phyloP scores from a whole-genome alignment of 2,888 invertebrate species.

The Rhagonycha fulva region DNA sequence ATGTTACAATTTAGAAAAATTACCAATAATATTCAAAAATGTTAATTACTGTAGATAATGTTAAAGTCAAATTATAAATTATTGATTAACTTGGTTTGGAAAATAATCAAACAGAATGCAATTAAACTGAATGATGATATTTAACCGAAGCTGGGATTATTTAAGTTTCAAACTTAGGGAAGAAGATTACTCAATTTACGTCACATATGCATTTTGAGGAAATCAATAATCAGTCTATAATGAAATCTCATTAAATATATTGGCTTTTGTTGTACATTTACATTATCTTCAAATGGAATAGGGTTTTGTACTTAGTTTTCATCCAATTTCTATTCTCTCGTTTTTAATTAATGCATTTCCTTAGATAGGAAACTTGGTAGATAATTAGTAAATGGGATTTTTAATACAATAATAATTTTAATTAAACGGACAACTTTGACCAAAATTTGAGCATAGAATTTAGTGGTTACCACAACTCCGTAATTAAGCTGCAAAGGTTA shows the following conservation, averaged over 20 bases:
- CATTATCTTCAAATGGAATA: background rate
- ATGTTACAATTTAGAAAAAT: too few species aligned
- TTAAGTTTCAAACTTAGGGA: background rate
- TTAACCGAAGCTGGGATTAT: background rate
- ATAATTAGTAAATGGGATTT: background rate
- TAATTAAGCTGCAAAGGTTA: background rate
- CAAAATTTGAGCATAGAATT: background rate
- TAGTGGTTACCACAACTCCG: background rate
- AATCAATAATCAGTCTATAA: background rate
- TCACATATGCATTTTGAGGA: background rate
- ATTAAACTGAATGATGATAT: background rate
- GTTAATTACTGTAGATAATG: background rate
- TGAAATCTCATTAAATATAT: background rate
- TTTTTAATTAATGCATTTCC: background rate
- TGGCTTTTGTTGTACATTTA: constrained; percentile 1
- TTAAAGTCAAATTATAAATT: background rate
- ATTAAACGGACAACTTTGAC: background rate
- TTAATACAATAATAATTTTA: background rate
- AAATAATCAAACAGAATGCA: background rate
- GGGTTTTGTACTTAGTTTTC: background rate
- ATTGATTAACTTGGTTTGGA: background rate
- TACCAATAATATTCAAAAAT: too few species aligned
- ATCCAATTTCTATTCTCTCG: background rate
- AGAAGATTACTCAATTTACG: background rate
- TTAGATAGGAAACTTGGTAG: too few species aligned